These are phyloP conservation scores for Pipistrellus kuhlii DNA, from an alignment of 2,797 vertebrate species.

Conservation along the genomic window DNA sequence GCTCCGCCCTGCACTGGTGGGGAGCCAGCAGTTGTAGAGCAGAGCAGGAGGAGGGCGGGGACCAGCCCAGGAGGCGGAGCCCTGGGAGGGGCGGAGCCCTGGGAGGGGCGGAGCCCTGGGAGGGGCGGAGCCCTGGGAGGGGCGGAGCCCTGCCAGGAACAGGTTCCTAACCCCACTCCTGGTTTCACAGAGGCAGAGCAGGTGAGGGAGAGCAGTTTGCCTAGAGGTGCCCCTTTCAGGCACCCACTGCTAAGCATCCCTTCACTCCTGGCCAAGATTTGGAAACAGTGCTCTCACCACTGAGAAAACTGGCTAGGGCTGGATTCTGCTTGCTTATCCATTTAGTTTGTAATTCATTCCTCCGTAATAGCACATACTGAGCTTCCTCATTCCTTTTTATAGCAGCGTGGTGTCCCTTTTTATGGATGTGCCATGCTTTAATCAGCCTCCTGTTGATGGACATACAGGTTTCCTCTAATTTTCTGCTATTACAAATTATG, in stretches of 20 bases:
- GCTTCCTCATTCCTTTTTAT: neutral
- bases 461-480: neutral
- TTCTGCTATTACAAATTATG: neutral
- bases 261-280: neutral
- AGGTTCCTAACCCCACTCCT: neutral
- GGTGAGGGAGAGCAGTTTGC: neutral
- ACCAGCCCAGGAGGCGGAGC: neutral
- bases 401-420: neutral
- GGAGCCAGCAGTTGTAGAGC: neutral
- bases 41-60: neutral
- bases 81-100: neutral
- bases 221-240: neutral
- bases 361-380: neutral
- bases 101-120: neutral
- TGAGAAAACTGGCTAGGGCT: too few species aligned
- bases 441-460: neutral
- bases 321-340: neutral
- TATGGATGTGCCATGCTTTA: neutral
- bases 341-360: neutral
- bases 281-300: neutral
- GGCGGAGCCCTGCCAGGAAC: accelerated
- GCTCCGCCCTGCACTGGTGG: neutral
- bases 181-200: neutral
- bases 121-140: neutral
- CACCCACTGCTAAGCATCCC: neutral